Evolutionary conservation across 1,140 invertebrate genomes (phyloP), one percentile per base, ranked within the genome.

Genomic region (Ooceraea biroi): DNA sequence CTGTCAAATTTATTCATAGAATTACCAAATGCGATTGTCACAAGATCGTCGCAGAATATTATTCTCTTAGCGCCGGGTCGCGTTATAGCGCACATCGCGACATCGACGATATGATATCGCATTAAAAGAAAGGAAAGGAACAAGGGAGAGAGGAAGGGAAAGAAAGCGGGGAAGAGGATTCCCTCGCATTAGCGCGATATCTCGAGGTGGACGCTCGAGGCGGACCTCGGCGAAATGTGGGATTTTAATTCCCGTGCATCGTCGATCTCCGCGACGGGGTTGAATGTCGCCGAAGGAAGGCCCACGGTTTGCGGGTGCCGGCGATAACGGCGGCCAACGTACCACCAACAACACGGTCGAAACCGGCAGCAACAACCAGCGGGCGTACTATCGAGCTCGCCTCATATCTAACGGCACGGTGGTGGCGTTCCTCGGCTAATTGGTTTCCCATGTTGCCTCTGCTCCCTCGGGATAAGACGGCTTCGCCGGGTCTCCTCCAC

Each of bases 381-480:
- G 76, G 82, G 87, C 86, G 87, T 83, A 66, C 73, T 73, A 77
- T 83, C 82, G 82, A 84, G 57, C 84, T 57, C 30, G 71, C 87
- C 90, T 94, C 92, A 90, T 94, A 94, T 94, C 92, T 91, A 89
- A 73, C 90, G 88, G 86, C 89, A 91, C 89, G 88, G 89, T 91
- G 88, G 89, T 88, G 89, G 88, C 92, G 87, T 91, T 91, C 91
- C 83, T 86, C 88, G 85, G 91, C 93, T 94, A 94, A 94, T 94
- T 94, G 94, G 91, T 94, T 94, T 94, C 93, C 93, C 93, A 91
- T 94, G 93, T 94, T 92, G 91, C 85, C 83, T 86, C 87, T 83
- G 77, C 92, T 93, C 91, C 91, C 92, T 83, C 80, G 91, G 93
- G 93, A 94, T 93, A 94, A 94, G 91, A 87, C 83, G 86, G 72